A percentile compares a stretch with the other conserved stretches of the same genome.
Conservation (phyloP, 2,113 vertebrate species). For the Trichomycterus rosablanca region DNA sequence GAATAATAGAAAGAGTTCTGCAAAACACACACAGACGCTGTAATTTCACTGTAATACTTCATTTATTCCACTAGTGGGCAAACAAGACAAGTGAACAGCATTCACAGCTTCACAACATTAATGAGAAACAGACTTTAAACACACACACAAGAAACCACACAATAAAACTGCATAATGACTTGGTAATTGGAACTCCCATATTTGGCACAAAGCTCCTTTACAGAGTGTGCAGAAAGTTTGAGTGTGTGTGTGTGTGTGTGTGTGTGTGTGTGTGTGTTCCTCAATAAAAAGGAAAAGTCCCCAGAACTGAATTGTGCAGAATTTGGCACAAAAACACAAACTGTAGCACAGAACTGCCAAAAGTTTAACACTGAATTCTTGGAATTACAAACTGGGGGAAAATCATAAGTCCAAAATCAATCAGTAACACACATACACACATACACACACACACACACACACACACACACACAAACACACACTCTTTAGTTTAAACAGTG, state of each 20-base stretch:
- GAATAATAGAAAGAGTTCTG: too few species aligned
- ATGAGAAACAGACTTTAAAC: constrained; percentile 30
- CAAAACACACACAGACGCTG: neutral
- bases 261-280: constrained; percentile 3
- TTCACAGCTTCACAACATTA: constrained; percentile 14
- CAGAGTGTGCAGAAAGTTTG: neutral
- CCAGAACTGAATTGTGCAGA: too few species aligned
- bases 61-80: constrained; percentile 27
- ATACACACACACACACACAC: constrained; percentile 16
- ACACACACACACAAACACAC: neutral
- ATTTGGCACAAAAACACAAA: neutral
- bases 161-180: constrained; percentile 9
- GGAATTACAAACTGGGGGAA: neutral
- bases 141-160: neutral
- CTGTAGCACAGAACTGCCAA: too few species aligned
- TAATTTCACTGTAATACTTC: constrained; percentile 1
- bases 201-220: constrained; percentile 13
- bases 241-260: constrained; percentile 1
- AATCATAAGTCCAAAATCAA: neutral
- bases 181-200: neutral
- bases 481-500: too few species aligned
- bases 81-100: neutral
- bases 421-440: neutral
- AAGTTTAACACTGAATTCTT: neutral
- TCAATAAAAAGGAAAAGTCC: too few species aligned